Base-by-base conservation (phyloP, 1,140 invertebrate genomes). In the Anastrepha obliqua region DNA sequence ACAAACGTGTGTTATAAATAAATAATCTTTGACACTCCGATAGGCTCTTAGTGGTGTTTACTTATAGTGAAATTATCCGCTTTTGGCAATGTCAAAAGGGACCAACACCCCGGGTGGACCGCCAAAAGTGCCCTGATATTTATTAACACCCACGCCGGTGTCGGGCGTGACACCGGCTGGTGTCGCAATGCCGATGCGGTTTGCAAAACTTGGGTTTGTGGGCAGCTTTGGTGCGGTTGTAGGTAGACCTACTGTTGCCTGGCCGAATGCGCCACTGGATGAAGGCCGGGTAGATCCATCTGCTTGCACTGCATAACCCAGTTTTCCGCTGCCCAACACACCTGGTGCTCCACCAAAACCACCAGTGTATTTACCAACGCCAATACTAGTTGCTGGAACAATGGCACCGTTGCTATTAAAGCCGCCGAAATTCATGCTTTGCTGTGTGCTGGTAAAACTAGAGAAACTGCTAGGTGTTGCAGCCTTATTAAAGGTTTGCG, bases 91-190 rank as follows among this genome's bases (percentile, higher is more conserved):
- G 88, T 93, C 92, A 89, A 90, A 93, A 59, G 92, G 92, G 47
- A 89, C 89, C 11, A 93, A 89, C 8, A 93, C 88, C 55, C 92
- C 92, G 7, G 92, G 92, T n/a, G 92, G 92, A 11, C 92, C 92
- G 1, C 92, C 92, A 60, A 93, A 93, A 44, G 91, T 90, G 4
- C 87, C 91, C 44, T 55, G 87, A 47, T 88, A 89, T 62, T 88
- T 89, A 42, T 87, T 62, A 20, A 44, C 29, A 29, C 87, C 78
- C 2, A 74, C 39, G 0, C 59, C 70, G 39, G 59, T 47, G 6
- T 55, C 29, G 44, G 62, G 3, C 4, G 65, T 39, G 17, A 15
- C 13, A 3, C 78, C 60, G 65, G 64, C 15, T 58, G 88, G 81
- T 86, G 88, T 51, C 29, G 88, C 55, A 86, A 88, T 58, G 55